Percentiles rank a stretch among this genome's conserved stretches.
Conservation (phyloP, 2,113 vertebrate species). For the Coturnix japonica region DNA sequence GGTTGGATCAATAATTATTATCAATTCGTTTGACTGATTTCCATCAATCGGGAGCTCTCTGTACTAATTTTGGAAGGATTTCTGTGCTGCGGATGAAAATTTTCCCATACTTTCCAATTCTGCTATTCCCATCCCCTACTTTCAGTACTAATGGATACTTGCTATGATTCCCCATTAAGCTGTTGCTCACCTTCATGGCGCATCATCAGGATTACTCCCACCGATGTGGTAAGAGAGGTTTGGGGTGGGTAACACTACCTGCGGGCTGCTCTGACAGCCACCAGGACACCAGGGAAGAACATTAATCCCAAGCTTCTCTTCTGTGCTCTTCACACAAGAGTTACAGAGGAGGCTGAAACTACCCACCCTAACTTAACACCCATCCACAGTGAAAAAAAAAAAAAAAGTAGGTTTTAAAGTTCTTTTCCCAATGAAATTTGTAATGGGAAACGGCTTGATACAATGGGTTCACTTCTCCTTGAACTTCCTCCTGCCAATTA, state of each 20-base stretch:
- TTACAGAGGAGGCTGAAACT: not conserved
- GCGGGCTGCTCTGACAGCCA: not conserved
- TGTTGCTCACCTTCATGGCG: not conserved
- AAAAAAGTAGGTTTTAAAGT: not conserved
- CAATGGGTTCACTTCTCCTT: conserved; percentile 46
- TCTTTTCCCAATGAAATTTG: not conserved
- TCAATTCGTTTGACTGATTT: not conserved
- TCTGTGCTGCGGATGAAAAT: not conserved
- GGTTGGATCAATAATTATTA: not conserved
- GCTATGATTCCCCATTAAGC: not conserved
- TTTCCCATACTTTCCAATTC: not conserved
- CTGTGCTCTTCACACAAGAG: not conserved
- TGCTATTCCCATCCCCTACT: not conserved
- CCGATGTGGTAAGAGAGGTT: not conserved
- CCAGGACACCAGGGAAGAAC: not conserved
- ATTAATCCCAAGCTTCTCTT: not conserved
- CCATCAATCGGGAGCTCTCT: not conserved
- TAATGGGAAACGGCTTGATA: not conserved
- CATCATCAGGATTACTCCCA: not conserved
- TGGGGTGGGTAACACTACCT: not conserved
- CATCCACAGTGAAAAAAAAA: not conserved
- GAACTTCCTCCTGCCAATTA: conserved; percentile 57
- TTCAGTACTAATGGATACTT: not conserved
- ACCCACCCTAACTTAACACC: not conserved
- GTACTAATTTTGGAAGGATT: not conserved